Conservation (phyloP, 1,140 invertebrate genomes). For the Muscidifurax raptorellus region DNA sequence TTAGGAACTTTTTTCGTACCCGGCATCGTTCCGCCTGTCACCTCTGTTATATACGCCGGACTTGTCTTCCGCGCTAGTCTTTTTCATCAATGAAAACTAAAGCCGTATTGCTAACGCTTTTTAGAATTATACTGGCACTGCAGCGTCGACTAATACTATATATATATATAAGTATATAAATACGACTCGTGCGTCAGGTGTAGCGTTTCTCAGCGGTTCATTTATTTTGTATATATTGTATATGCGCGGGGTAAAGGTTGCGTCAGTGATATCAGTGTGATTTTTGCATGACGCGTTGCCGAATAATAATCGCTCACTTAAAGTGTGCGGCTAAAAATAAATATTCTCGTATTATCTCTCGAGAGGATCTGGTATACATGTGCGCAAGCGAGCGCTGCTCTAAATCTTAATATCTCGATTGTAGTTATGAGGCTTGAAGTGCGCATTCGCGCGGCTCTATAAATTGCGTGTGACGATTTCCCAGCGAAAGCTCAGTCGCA, state of each 20-base stretch:
- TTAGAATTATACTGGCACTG: too few species aligned
- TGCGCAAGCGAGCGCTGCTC: too few species aligned
- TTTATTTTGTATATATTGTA: not conserved
- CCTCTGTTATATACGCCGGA: too few species aligned
- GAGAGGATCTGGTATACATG: not conserved
- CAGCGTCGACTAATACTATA: too few species aligned
- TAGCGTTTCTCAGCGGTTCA: not conserved
- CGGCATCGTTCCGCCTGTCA: too few species aligned
- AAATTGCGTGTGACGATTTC: not conserved
- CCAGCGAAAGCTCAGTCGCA: too few species aligned
- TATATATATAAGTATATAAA: not conserved
- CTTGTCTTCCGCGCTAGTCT: not conserved
- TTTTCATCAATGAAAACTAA: not conserved
- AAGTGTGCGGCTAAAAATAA: not conserved
- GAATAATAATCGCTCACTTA: too few species aligned
- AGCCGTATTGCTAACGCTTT: not conserved
- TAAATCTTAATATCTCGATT: not conserved
- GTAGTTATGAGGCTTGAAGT: not conserved
- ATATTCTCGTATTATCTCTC: too few species aligned
- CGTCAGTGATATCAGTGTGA: not conserved
- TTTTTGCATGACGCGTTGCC: not conserved
- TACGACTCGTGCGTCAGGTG: not conserved
- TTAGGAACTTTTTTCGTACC: not conserved
- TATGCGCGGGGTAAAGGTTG: not conserved
- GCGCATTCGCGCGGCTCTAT: not conserved